Evolutionary conservation across 2,113 vertebrate species (phyloP), one percentile per base, ranked within the genome.

Genomic region (Indicator maculatus): DNA sequence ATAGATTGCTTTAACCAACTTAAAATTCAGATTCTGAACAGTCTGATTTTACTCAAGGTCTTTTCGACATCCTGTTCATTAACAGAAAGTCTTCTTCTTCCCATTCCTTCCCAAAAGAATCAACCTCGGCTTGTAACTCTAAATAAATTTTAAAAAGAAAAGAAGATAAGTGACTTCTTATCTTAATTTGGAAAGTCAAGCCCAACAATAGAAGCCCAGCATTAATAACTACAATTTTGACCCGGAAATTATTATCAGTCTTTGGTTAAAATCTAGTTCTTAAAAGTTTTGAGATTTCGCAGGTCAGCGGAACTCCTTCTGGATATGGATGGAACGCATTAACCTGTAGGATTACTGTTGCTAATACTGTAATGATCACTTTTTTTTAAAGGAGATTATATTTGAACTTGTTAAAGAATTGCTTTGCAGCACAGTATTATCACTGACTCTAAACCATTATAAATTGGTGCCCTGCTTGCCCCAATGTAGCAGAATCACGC

Each of bases 281-380:
- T 89, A 64, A 6, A 90, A 76, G 86, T 79, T 74, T 61, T 71
- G 24, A 95, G 88, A 89, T 90, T 71, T 66, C 86, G 50, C 38
- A 76, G 38, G 60, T 91, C 58, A 90, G 41, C 63, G 80, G 33
- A 93, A 66, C 61, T 93, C 89, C 93, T 95, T 91, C 56, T 91
- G 80, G 41, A 9, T 96, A 28, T 92, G 56, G 91, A 92, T 93
- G 88, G 66, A 95, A 71, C 75, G 52, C 95, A 76, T 93, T 89
- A 86, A 90, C 90, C 74, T 94, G 71, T 85, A 90, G 81, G 84
- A 82, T 96, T 94, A 50, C 44, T 82, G 31, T 95, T 94, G 74
- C 44, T 63, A 74, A 39, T 94, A 66, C 79, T 95, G 95, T 91
- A 94, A 90, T 64, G 2, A 66, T 86, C 31, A 53, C 67, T 69